Evolutionary conservation across 23 tunicate species (phyloP).

Genomic region (Trididemnum miniatum): DNA sequence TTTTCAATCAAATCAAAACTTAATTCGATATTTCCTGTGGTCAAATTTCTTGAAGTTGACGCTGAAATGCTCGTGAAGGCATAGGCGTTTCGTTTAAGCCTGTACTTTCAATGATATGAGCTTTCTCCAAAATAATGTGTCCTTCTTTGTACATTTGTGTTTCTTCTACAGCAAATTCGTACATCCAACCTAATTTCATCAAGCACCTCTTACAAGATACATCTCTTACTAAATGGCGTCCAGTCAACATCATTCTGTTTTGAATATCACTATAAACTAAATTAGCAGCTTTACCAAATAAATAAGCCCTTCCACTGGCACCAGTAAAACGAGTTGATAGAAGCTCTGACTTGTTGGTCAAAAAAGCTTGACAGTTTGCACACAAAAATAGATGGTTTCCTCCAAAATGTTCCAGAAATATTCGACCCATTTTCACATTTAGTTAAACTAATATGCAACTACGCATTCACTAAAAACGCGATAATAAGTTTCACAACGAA

Average conservation of each 20-base stretch:
- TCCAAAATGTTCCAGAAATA: conserved; percentile 92
- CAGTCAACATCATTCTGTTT: conserved; percentile 96
- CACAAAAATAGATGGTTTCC: conserved; percentile 85
- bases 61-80: conserved; percentile 37
- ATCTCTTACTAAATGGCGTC: conserved; percentile 94
- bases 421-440: conserved; percentile 79
- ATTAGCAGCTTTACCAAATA: conserved; percentile 92
- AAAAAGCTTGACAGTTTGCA: conserved; percentile 85
- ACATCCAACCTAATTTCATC: conserved; percentile 98
- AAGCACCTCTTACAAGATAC: conserved; percentile 90
- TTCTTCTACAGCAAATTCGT: conserved; percentile 95
- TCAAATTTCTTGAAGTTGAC: not conserved
- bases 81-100: conserved; percentile 81
- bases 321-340: conserved; percentile 97
- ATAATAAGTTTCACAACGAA: no score
- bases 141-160: conserved; percentile 86
- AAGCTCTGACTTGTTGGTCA: conserved; percentile 83
- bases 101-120: conserved; percentile 76
- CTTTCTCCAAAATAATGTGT: conserved; percentile 83
- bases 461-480: no score
- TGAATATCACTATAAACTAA: conserved; percentile 83
- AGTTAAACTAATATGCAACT: no score
- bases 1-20: no score
- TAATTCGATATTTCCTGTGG: not conserved
- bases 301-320: conserved; percentile 93